Percentiles rank a stretch among this genome's conserved stretches.
Evolutionary conservation across 92 coral and sea anemone genomes (phyloP).

Genomic region (Porites cylindrica): DNA sequence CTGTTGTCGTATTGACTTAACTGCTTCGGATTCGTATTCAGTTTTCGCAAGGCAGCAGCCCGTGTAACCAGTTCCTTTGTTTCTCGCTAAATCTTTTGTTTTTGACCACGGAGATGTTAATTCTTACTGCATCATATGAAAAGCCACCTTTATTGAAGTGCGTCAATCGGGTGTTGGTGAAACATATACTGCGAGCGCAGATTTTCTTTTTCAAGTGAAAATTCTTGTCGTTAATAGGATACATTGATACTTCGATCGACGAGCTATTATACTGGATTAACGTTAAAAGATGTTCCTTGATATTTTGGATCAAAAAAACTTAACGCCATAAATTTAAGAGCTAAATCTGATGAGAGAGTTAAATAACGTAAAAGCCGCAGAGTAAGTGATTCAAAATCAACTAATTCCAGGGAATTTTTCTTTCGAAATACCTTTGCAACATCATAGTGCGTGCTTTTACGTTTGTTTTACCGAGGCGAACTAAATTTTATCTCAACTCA

Average conservation of each 20-base stretch:
- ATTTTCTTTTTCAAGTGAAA: too few species aligned
- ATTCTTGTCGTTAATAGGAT: too few species aligned
- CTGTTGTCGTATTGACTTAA: not conserved
- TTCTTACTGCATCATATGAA: not conserved
- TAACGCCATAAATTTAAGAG: too few species aligned
- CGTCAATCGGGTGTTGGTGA: not conserved
- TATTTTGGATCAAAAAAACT: not conserved
- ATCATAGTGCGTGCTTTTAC: too few species aligned
- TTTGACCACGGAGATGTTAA: not conserved
- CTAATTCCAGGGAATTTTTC: not conserved
- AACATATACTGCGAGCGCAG: too few species aligned
- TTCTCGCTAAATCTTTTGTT: not conserved
- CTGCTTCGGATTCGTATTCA: constrained; percentile 18
- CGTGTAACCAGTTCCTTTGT: not conserved
- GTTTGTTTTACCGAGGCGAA: too few species aligned
- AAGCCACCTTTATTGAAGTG: not conserved
- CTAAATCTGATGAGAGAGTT: too few species aligned
- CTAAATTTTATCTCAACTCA: too few species aligned
- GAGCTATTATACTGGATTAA: not conserved
- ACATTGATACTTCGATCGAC: not conserved
- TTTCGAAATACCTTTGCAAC: not conserved
- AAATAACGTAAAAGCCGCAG: not conserved
- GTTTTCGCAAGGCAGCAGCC: constrained; percentile 11
- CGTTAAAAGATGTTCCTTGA: not conserved
- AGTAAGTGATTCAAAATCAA: not conserved